These are phyloP conservation scores for Euproctis similis DNA, from an alignment of 2,888 invertebrate genomes.

Conservation along the genomic window DNA sequence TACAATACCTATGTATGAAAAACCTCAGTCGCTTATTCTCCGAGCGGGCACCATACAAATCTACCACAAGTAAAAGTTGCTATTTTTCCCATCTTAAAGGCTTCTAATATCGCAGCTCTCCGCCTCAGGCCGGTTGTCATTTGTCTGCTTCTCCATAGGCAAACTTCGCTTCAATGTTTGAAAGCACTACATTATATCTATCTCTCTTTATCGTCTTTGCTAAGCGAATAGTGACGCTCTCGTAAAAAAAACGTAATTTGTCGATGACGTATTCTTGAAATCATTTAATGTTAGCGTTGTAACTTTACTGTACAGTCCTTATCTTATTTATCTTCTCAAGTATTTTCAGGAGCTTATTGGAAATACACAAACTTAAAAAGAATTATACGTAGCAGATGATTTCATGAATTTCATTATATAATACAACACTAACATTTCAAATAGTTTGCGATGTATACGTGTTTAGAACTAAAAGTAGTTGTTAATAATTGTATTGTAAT, in stretches of 20 bases:
- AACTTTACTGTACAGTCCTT: too few relatives aligned
- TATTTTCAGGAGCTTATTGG: too few relatives aligned
- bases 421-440: too few relatives aligned
- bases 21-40: slow-evolving; percentile 7
- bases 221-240: slow-evolving; percentile 18
- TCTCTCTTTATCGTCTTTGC: slow-evolving; percentile 57
- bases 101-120: slow-evolving; percentile 66
- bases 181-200: slow-evolving; percentile 71
- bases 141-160: slow-evolving; percentile 65
- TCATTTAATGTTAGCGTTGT: slow-evolving; percentile 1
- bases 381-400: too few relatives aligned
- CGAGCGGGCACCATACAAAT: slow-evolving; percentile 28
- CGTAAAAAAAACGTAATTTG: neutral
- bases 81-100: slow-evolving; percentile 72
- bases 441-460: too few relatives aligned
- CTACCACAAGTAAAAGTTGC: slow-evolving; percentile 64
- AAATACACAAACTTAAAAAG: too few relatives aligned
- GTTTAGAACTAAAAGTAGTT: too few relatives aligned
- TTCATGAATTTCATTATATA: too few relatives aligned
- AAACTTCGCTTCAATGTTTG: slow-evolving; percentile 70
- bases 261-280: slow-evolving; percentile 4
- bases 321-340: too few relatives aligned
- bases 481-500: too few relatives aligned
- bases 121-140: slow-evolving; percentile 67
- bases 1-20: too few relatives aligned